These are phyloP conservation scores for Cerastis leucographa DNA, from an alignment of 2,888 invertebrate genomes.

Conservation along the genomic window DNA sequence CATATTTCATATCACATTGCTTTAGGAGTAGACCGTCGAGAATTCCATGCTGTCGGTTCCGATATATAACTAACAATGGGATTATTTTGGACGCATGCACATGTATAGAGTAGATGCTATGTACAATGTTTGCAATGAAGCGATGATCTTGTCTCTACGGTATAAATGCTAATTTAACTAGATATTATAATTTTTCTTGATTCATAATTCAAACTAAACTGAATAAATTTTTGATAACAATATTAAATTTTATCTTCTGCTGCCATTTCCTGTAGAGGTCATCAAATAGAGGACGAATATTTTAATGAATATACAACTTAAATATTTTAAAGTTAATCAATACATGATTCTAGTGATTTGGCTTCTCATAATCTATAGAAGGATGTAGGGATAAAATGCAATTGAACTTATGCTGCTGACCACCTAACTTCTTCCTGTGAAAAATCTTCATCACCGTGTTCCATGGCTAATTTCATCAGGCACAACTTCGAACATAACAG, in stretches of 20 bases:
- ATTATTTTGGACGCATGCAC: constrained; percentile 13
- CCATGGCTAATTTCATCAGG: neutral
- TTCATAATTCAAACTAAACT: neutral
- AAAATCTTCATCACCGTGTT: neutral
- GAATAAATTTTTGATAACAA: neutral
- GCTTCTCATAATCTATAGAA: neutral
- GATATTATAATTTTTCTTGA: constrained; percentile 1
- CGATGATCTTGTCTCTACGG: neutral
- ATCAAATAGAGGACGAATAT: neutral
- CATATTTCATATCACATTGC: constrained; percentile 37
- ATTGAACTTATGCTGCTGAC: neutral
- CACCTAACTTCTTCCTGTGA: neutral
- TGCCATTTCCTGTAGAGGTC: neutral
- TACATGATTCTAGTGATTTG: neutral
- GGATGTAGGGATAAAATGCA: neutral
- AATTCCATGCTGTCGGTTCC: constrained; percentile 29
- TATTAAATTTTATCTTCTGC: neutral
- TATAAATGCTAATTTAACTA: neutral
- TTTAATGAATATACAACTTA: neutral
- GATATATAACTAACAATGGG: constrained; percentile 43
- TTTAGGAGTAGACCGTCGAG: constrained; percentile 19
- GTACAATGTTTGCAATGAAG: neutral
- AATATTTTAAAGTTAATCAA: neutral
- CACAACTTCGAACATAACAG: neutral
- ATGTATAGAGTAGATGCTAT: neutral